Evolutionary conservation across 1,140 invertebrate genomes (phyloP).

Genomic region (Nautilus pompilius): DNA sequence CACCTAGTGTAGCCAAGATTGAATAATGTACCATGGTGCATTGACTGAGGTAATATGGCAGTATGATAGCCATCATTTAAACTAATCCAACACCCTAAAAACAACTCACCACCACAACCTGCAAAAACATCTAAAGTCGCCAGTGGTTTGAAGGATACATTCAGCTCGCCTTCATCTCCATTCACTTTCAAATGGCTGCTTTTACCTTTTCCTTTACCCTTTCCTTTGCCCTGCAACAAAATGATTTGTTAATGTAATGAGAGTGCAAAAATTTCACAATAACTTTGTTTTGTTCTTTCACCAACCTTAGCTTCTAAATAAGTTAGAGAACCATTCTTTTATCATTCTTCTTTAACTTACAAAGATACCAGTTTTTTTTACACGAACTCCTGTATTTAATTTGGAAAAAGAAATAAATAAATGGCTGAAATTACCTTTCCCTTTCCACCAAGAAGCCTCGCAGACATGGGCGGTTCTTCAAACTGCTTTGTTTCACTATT

Average conservation of each 20-base stretch:
- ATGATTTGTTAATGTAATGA: too few species aligned
- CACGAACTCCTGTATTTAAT: too few species aligned
- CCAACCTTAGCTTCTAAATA: too few species aligned
- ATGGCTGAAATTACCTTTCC: slow-evolving; percentile 59
- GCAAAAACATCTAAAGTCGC: slow-evolving; percentile 81
- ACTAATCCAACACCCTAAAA: too few species aligned
- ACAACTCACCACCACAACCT: slow-evolving; percentile 72
- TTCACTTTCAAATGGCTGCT: slow-evolving; percentile 52
- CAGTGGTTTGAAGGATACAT: slow-evolving; percentile 55
- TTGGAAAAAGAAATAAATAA: too few species aligned
- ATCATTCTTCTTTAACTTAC: too few species aligned
- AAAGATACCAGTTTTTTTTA: too few species aligned
- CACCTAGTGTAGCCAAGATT: too few species aligned
- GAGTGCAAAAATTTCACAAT: background rate
- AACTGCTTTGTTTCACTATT: slow-evolving; percentile 62
- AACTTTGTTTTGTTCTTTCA: background rate
- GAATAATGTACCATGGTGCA: too few species aligned
- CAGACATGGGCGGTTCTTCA: slow-evolving; percentile 64
- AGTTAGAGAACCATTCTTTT: too few species aligned
- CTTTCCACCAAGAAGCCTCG: slow-evolving; percentile 61
- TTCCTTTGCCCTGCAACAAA: slow-evolving; percentile 47
- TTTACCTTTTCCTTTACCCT: slow-evolving; percentile 71
- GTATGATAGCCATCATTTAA: too few species aligned
- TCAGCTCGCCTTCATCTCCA: slow-evolving; percentile 16
- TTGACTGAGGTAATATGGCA: too few species aligned